Evolutionary conservation across 2,113 vertebrate species (phyloP), one percentile per base, ranked within the genome.

Genomic region (Tricholaema leucomelas): DNA sequence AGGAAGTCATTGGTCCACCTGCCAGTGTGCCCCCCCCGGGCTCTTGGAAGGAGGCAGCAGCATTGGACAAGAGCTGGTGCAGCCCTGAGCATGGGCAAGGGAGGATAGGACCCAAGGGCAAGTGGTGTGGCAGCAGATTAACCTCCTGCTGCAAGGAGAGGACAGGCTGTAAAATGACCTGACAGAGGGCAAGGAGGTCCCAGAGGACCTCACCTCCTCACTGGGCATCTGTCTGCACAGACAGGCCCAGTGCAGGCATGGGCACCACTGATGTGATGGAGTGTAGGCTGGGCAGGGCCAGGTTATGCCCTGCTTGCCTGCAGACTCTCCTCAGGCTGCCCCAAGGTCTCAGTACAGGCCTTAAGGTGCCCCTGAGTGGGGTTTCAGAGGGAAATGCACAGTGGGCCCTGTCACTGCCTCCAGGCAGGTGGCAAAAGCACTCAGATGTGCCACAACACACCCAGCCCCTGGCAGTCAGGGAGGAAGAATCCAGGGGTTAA

Each of bases 1-100:
- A 91, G 90, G 87, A 75, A 88, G 76, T 52, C 77, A 87, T 81
- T 90, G 83, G 93, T 94, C 88, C 94, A 94, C 79, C 90, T 95
- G 93, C 94, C 95, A 91, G 55, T 40, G 15, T 65, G 75, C 27
- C 74, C 88, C 82, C 87, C 63, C 54, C 67, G 38, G 94, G 96
- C 87, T 85, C 60, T 92, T 91, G 93, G 84, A 67, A 94, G 33
- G 78, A 93, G 70, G 55, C 36, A 83, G 76, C 50, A 40, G 35
- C 8, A 3, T 80, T 66, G 88, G 88, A 93, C 87, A 66, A 73
- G 55, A 54, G 50, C 70, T 88, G 77, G 44, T 61, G 63, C 8
- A 2, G 54, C 92, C 60, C 73, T 23, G 31, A 64, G 36, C 4
- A 1, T 23, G 23, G 50, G 66, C 17, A 52, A 42, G 67, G 78